These are phyloP conservation scores for Maniola hyperantus DNA, from an alignment of 2,888 invertebrate genomes.

Conservation along the genomic window DNA sequence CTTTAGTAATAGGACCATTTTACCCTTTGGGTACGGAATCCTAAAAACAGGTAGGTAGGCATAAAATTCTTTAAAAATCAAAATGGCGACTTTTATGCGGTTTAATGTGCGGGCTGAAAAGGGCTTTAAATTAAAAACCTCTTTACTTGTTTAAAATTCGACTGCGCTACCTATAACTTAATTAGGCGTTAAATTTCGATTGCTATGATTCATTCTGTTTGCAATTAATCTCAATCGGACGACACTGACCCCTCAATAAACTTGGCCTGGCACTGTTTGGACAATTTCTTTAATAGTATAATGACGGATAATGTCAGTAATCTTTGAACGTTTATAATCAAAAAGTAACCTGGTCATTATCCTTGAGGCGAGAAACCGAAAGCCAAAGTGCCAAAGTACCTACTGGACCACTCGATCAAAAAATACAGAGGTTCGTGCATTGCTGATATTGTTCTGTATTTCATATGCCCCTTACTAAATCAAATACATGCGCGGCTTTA, in stretches of 20 bases:
- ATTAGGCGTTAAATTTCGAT: conserved; percentile 7
- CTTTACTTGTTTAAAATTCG: background rate
- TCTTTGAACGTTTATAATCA: conserved; percentile 22
- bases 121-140: no score
- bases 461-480: no score
- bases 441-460: no score
- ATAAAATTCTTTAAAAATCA: no score
- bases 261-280: conserved; percentile 34
- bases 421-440: background rate
- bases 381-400: background rate
- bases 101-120: no score
- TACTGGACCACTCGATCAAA: background rate
- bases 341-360: background rate
- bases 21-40: no score
- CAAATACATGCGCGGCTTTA: no score
- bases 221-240: conserved; percentile 35
- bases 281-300: conserved; percentile 35
- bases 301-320: conserved; percentile 29
- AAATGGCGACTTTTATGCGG: no score
- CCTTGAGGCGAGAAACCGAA: background rate
- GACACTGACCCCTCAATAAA: conserved; percentile 36
- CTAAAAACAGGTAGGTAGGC: no score
- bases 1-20: no score
- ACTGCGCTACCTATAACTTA: background rate
- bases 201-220: conserved; percentile 21